Evolutionary conservation across 1,140 invertebrate species (phyloP), one percentile per base, ranked within the genome.

Genomic region (Drosophila serrata): DNA sequence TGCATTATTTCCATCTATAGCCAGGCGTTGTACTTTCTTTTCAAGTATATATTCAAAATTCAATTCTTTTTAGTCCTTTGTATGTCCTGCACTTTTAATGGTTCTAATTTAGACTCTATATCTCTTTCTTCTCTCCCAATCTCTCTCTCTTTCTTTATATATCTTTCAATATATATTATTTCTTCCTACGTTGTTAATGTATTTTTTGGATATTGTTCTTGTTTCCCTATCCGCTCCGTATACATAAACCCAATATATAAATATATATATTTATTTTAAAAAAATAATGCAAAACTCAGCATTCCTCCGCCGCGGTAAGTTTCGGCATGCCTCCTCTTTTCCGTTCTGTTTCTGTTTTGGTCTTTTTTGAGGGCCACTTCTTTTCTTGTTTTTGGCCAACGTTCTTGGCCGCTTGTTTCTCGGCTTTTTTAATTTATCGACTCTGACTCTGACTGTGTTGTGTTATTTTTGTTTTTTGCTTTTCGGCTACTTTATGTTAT

Each of bases 301-400:
- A 93, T 95, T 93, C 94, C 95, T 88, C 95, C 95, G 82, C 95
- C 95, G 93, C 94, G 95, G 95, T 95, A 95, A 95, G 95, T 95
- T 73, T 93, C 91, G 91, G 91, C 92, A 92, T 92, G 91, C 81
- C 72, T 77, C 49, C 55, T 80, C 59, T 59, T 56, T 64, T 73
- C 12, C 40, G 42, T 64, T 75, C 46, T 35, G 56, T 60, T 62
- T 65, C 29, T 49, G 67, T 74, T 45, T 58, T 65, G 70, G 61
- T 64, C 64, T 68, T 43, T 76, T 64, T 56, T 74, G 57, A 57
- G 57, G 68, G 67, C 74, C 79, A 55, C 60, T 55, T 51, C 24
- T 24, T 63, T 72, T 59, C 75, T 74, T 56, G 19, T 59, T 72
- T 62, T 81, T 81, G 67, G 63, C 73, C 79, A 65, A 73, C 67